Base-by-base conservation (phyloP, 2,113 vertebrate species). In the Romanogobio albipinnatus region DNA sequence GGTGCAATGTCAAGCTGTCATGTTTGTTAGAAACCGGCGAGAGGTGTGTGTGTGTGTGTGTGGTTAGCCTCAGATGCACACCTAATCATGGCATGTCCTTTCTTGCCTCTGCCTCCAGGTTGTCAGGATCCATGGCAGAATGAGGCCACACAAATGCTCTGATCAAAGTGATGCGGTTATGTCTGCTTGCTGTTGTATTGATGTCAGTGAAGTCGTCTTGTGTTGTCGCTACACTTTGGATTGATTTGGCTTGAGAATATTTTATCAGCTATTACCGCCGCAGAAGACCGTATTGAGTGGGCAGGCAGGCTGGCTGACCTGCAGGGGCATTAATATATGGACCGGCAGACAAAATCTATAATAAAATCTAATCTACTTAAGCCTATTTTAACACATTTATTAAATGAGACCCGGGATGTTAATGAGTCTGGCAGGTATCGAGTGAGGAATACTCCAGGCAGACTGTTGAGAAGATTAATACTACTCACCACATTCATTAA, bases 71-170 rank as follows among this genome's bases (percentile, higher is more conserved):
- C 75, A 75, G 83, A 87, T 51, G 43, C 68, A n/a, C 85, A 83
- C 79, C 78, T 79, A 75, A 81, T 86, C 83, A 85, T 68, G 45
- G 49, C 84, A 83, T 58, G 85, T 76, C 82, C 74, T 79, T 71
- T 79, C 81, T 49, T 85, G 51, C 66, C 71, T 62, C 15, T 45
- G 51, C 75, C 59, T 53, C 66, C 81, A 61, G 83, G 66, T 75
- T 87, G 86, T 87, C 86, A 87, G 84, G 62, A 71, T 83, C 53
- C 71, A 22, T 87, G 86, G 84, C 86, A 87, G 83, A 87, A 87
- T 87, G 83, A 87, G 80, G 86, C 53, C 86, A 83, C 75, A 68
- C 71, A 70, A 71, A 80, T 56, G 39, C 68, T 61, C 43, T 49
- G 61, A 81, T 81, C 62, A 24, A n/a, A 58, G 15, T 17, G 39